Conservation (phyloP, 1,140 invertebrate species). For the Platyura marginata region DNA sequence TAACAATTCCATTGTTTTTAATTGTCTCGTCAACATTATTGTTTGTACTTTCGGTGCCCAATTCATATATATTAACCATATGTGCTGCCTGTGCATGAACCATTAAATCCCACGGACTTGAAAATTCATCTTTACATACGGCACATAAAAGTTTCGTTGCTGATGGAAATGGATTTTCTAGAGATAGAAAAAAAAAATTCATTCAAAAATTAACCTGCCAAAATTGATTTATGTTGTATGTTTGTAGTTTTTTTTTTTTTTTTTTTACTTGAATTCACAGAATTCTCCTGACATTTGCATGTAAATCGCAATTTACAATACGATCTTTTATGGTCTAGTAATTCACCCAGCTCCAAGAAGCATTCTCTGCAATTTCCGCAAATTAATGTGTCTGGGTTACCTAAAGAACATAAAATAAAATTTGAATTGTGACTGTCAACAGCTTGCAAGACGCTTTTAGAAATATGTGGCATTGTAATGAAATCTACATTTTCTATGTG, state of each 20-base stretch:
- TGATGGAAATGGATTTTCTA: constrained; percentile 25
- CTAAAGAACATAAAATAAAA: too few relatives aligned
- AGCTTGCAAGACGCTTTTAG: too few relatives aligned
- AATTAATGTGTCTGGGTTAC: constrained; percentile 71
- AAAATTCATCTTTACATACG: constrained; percentile 58
- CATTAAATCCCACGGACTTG: constrained; percentile 61
- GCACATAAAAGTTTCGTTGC: constrained; percentile 45
- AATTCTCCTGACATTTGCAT: constrained; percentile 53
- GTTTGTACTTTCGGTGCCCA: constrained; percentile 27
- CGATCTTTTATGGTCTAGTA: constrained; percentile 70
- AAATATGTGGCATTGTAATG: too few relatives aligned
- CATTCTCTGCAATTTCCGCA: constrained; percentile 75
- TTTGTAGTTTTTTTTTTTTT: too few relatives aligned
- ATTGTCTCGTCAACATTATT: constrained; percentile 17
- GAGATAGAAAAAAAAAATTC: too few relatives aligned
- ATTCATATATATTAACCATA: constrained; percentile 65
- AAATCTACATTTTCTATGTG: too few relatives aligned
- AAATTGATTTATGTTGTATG: too few relatives aligned
- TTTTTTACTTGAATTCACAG: background rate
- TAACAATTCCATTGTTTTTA: constrained; percentile 16
- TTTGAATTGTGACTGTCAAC: too few relatives aligned
- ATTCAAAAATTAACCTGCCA: too few relatives aligned
- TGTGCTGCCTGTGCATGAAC: constrained; percentile 61
- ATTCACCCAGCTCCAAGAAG: constrained; percentile 60
- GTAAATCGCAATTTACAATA: constrained; percentile 72